Evolutionary conservation across 2,888 invertebrate species (phyloP).

Genomic region (Athripsodes cinereus): DNA sequence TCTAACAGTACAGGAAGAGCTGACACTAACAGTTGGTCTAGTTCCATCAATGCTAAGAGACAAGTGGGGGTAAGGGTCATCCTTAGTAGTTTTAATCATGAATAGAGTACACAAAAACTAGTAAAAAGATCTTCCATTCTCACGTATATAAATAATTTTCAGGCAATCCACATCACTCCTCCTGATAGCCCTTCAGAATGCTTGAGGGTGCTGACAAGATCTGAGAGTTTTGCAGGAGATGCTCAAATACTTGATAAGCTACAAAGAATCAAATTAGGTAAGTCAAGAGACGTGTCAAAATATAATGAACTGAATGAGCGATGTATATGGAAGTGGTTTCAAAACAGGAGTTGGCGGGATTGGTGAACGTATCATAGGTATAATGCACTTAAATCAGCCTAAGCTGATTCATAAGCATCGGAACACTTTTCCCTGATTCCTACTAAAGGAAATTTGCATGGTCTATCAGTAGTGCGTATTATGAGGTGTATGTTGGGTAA

Average conservation of each 20-base stretch:
- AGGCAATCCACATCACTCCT: conserved; percentile 48
- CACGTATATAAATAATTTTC: conserved; percentile 10
- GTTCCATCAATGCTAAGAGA: conserved; percentile 42
- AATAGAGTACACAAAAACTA: background rate
- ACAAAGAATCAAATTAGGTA: conserved; percentile 44
- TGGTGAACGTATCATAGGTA: no score
- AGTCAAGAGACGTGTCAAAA: conserved; percentile 7
- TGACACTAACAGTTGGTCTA: conserved; percentile 33
- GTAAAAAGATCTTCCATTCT: background rate
- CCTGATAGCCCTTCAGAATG: conserved; percentile 58
- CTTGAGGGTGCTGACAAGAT: conserved; percentile 53
- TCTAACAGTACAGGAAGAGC: conserved; percentile 44
- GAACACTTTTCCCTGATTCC: no score
- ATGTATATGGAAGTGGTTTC: background rate
- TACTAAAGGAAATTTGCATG: no score
- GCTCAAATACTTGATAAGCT: conserved; percentile 68
- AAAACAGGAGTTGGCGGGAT: no score
- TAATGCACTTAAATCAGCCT: no score
- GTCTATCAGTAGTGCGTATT: background rate
- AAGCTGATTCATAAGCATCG: no score
- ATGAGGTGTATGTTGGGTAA: background rate
- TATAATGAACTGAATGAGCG: background rate
- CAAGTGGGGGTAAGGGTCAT: conserved; percentile 38
- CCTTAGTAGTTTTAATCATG: no score
- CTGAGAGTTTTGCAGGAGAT: conserved; percentile 76